These are phyloP conservation scores for Neofelis nebulosa DNA, from an alignment of 2,113 vertebrate species.

Conservation along the genomic window DNA sequence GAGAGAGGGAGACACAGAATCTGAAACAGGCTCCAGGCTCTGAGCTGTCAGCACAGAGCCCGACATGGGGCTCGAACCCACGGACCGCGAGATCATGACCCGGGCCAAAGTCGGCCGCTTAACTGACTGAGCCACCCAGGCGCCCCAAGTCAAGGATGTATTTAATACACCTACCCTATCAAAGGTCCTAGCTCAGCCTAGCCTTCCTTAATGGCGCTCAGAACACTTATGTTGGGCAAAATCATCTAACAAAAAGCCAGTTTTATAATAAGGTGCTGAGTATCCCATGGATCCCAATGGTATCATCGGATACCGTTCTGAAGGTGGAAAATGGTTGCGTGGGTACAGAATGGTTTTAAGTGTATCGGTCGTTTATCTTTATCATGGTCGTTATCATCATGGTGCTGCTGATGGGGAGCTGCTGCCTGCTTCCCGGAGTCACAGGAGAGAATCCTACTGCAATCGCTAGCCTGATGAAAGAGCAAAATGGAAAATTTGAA, in stretches of 20 bases:
- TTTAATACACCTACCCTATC: not conserved
- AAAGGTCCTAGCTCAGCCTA: not conserved
- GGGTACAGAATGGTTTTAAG: not conserved
- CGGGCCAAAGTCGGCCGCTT: too few relatives aligned
- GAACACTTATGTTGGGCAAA: not conserved
- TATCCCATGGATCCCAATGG: not conserved
- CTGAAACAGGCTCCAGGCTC: too few relatives aligned
- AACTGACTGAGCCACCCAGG: too few relatives aligned
- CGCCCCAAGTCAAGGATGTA: not conserved
- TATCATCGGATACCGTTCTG: not conserved
- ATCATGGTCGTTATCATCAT: not conserved
- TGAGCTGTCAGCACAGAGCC: too few relatives aligned
- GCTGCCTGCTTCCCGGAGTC: not conserved
- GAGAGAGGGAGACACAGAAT: too few relatives aligned
- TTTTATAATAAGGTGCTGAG: not conserved
- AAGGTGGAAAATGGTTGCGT: not conserved
- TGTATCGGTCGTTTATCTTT: not conserved
- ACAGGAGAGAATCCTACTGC: too few relatives aligned
- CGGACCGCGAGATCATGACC: too few relatives aligned
- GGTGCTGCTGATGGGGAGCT: not conserved
- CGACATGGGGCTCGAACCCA: too few relatives aligned
- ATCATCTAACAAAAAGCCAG: not conserved
- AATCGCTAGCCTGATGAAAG: not conserved
- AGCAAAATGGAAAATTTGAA: not conserved
- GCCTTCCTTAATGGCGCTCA: not conserved